phyloP scores from a whole-genome alignment of 2,797 vertebrate genomes.

The Lacerta agilis region DNA sequence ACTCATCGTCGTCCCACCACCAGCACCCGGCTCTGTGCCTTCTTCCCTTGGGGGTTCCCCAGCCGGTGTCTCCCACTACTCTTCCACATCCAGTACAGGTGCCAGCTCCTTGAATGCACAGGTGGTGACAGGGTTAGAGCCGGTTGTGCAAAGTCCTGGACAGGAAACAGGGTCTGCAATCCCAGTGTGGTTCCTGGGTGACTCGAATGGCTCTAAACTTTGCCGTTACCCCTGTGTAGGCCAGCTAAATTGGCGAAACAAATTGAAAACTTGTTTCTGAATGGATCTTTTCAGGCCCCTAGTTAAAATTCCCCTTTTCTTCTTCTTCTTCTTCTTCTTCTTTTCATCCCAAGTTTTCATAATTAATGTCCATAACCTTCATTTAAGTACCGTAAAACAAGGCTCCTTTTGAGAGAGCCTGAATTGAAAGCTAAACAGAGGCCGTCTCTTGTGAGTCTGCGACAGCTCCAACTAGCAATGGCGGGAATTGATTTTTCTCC shows the following conservation, averaged over 20 bases:
- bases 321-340: too few relatives aligned
- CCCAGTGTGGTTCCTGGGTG: too few relatives aligned
- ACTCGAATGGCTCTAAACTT: not conserved
- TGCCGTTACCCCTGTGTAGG: not conserved
- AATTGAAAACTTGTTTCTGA: not conserved
- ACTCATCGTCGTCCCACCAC: too few relatives aligned
- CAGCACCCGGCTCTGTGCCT: too few relatives aligned
- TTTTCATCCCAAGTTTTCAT: not conserved
- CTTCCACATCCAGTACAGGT: too few relatives aligned
- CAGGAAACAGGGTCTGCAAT: not conserved
- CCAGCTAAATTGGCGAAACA: not conserved
- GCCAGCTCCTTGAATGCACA: too few relatives aligned
- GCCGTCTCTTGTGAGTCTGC: not conserved
- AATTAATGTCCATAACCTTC: not conserved
- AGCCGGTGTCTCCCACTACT: too few relatives aligned
- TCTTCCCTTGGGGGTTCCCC: too few relatives aligned
- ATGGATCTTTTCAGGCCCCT: not conserved
- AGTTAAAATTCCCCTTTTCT: not conserved
- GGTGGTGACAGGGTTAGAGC: too few relatives aligned
- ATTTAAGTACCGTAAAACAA: not conserved
- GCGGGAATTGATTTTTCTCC: not conserved
- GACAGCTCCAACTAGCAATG: not conserved
- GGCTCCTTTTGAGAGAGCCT: not conserved
- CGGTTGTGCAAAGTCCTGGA: not conserved
- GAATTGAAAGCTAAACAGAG: conserved; percentile 1